Evolutionary conservation across 2,113 vertebrate genomes (phyloP).

Genomic region (Tympanuchus pallidicinctus): DNA sequence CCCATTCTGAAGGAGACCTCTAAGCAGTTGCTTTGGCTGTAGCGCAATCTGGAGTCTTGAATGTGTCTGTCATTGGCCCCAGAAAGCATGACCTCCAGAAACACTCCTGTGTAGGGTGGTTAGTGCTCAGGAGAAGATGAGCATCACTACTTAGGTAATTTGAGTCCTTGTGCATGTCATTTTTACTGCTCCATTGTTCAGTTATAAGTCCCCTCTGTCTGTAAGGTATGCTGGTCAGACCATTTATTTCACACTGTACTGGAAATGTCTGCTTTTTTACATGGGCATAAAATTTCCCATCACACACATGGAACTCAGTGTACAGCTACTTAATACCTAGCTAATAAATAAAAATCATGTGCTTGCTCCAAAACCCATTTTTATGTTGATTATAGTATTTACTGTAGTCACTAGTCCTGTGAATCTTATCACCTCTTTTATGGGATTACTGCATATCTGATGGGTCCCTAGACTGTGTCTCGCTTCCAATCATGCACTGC

Average conservation of each 20-base stretch:
- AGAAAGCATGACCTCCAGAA: neutral
- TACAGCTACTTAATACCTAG: neutral
- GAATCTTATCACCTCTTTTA: neutral
- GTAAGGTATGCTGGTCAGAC: neutral
- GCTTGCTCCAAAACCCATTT: neutral
- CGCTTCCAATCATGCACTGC: neutral
- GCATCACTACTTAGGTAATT: neutral
- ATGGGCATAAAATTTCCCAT: neutral
- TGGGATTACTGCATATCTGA: neutral
- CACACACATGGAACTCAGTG: neutral
- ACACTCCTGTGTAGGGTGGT: neutral
- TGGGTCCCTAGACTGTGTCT: neutral
- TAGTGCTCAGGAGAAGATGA: neutral
- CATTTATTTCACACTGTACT: neutral
- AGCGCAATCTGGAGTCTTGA: neutral
- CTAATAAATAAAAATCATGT: neutral
- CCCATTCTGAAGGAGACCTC: neutral
- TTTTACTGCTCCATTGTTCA: neutral
- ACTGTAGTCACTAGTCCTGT: neutral
- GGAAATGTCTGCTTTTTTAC: neutral
- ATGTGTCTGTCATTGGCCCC: neutral
- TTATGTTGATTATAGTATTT: neutral
- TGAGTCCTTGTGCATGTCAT: neutral
- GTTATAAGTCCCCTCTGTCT: neutral
- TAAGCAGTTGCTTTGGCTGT: neutral